A percentile compares a stretch with the other conserved stretches of the same genome.
These are phyloP conservation scores for Apodemia duryi DNA, from an alignment of 2,888 invertebrate genomes.

Conservation along the genomic window DNA sequence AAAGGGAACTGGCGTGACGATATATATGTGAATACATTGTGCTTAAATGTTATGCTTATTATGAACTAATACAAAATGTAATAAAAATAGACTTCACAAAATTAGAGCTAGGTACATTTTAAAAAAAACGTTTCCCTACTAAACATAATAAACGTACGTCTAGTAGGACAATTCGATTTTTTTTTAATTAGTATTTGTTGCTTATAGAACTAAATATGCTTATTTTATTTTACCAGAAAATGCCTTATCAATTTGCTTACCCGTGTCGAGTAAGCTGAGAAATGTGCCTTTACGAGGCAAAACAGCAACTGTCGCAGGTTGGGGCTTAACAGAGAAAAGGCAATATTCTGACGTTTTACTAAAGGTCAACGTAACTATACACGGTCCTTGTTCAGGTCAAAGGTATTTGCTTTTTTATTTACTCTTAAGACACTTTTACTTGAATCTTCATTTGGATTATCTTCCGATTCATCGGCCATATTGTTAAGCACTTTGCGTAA, in stretches of 20 bases:
- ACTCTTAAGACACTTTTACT: not conserved
- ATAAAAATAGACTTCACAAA: no score
- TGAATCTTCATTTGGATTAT: not conserved
- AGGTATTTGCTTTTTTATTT: not conserved
- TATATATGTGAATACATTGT: no score
- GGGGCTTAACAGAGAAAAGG: conserved; percentile 33
- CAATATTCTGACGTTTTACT: conserved; percentile 24
- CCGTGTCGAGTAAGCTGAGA: conserved; percentile 23
- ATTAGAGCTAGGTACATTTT: no score
- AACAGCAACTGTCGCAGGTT: conserved; percentile 30
- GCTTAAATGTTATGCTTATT: no score
- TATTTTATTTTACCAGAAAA: conserved; percentile 22
- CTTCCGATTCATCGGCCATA: no score
- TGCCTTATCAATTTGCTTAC: conserved; percentile 32
- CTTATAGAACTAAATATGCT: no score
- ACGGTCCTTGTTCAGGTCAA: not conserved
- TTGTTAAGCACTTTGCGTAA: no score
- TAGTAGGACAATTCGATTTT: no score
- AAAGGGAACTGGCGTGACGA: no score
- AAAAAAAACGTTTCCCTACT: no score
- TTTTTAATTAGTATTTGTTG: no score
- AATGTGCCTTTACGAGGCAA: conserved; percentile 13
- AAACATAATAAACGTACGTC: no score
- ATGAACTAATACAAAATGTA: not conserved
- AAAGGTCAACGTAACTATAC: conserved; percentile 28